Evolutionary conservation across 2,113 vertebrate species (phyloP), one percentile per base, ranked within the genome.

Genomic region (Dipodomys ordii): DNA sequence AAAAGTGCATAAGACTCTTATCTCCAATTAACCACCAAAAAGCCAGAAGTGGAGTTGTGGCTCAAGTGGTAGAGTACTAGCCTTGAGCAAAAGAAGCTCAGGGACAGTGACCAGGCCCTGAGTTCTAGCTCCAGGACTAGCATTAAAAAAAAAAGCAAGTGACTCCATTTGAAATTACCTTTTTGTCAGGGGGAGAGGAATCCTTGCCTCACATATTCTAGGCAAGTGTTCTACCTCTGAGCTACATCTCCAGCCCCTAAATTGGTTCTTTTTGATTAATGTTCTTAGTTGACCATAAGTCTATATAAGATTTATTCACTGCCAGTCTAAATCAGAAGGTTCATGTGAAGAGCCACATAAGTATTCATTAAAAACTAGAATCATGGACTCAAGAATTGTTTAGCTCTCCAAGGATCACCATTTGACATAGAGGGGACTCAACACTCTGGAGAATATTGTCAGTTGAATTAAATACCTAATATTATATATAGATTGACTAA

Each of bases 201-300:
- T 27, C 30, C 30, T 88, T 9, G 11, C 64, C 46, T 69, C n/a
- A 22, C 4, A 76, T 6, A 57, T 35, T 16, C 62, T 25, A 53
- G 28, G 44, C 27, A 25, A 76, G 49, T 60, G 68, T 30, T 60
- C n/a, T 23, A 35, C 53, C 30, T 8, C 30, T 57, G 23, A 53
- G 76, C 12, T 49, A 19, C 3, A 30, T 77, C 16, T 28, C n/a
- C 25, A 57, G 32, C 64, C 53, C 23, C 8, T 39, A 57, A 69
- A 3, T 68, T 27, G 80, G 44, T 57, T 57, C 4, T 85, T 15
- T 64, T 83, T 65, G 76, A 76, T 27, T 82, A 68, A 6, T 82
- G 85, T 85, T 27, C 32, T 85, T 90, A 94, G 87, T 83, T 80
- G 30, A 90, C 82, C 25, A 93, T 78, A 90, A 65, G 87, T n/a